Evolutionary conservation across 2,113 vertebrate genomes (phyloP).

Genomic region (Silurus meridionalis): DNA sequence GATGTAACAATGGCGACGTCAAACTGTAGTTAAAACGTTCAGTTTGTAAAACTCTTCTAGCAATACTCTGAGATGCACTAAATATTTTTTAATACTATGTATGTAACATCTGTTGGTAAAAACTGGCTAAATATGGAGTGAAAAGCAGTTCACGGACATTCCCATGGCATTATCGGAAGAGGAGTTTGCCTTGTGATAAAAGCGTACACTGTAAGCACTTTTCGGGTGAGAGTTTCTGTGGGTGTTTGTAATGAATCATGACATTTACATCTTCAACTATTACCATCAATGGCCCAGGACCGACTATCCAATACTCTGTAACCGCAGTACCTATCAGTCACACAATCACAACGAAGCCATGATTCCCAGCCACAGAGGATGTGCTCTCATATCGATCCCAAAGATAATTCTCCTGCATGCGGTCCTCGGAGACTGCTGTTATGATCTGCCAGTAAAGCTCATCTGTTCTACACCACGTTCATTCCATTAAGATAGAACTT

Average conservation of each 20-base stretch:
- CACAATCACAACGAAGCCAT: not conserved
- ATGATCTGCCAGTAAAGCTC: conserved; percentile 5
- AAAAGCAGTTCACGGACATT: not conserved
- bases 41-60: not conserved
- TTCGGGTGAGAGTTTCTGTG: not conserved
- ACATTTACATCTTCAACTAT: not conserved
- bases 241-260: not conserved
- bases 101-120: not conserved
- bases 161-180: not conserved
- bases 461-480: not conserved
- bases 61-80: not conserved
- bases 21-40: not conserved
- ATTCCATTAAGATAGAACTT: conserved; percentile 16
- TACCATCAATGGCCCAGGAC: not conserved
- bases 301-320: not conserved
- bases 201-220: not conserved
- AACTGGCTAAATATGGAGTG: not conserved
- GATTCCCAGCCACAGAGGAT: conserved; percentile 1
- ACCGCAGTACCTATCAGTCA: not conserved
- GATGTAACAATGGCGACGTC: not conserved
- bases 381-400: not conserved
- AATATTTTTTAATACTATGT: not conserved
- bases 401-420: not conserved
- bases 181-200: not conserved
- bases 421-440: not conserved